Conservation (phyloP, 2,888 invertebrate species). For the Nomada fucata region DNA sequence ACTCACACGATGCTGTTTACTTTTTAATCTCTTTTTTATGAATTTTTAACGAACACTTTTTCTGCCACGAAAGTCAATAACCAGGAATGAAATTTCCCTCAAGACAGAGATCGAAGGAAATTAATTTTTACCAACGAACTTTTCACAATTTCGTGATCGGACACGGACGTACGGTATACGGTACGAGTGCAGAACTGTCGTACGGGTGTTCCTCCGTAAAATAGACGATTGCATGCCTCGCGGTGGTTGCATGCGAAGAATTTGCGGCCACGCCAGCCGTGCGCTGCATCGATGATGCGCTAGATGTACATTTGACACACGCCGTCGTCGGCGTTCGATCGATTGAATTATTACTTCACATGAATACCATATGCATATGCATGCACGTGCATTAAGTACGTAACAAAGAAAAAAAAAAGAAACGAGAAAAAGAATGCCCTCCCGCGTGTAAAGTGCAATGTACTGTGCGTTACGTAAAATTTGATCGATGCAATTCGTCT, state of each 20-base stretch:
- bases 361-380: not conserved
- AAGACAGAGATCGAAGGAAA: not conserved
- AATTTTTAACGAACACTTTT: no score
- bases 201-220: conserved; percentile 52
- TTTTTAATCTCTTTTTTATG: no score
- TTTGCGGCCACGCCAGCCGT: conserved; percentile 54
- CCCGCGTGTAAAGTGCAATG: no score
- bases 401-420: no score
- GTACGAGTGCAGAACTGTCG: conserved; percentile 39
- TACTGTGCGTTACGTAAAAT: not conserved
- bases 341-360: conserved; percentile 54
- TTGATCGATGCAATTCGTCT: not conserved
- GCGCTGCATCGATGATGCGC: conserved; percentile 58
- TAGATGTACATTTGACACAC: conserved; percentile 53
- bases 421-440: no score
- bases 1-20: no score
- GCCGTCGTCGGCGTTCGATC: conserved; percentile 50
- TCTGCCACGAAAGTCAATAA: no score
- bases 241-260: conserved; percentile 66
- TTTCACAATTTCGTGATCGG: conserved; percentile 15
- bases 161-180: conserved; percentile 4
- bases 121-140: not conserved
- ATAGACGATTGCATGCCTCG: conserved; percentile 61
- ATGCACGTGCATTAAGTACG: no score
- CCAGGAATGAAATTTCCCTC: not conserved